Percentiles rank a stretch among this genome's conserved stretches.
phyloP scores from a whole-genome alignment of 2,888 invertebrate genomes.

The Dasypolia templi region DNA sequence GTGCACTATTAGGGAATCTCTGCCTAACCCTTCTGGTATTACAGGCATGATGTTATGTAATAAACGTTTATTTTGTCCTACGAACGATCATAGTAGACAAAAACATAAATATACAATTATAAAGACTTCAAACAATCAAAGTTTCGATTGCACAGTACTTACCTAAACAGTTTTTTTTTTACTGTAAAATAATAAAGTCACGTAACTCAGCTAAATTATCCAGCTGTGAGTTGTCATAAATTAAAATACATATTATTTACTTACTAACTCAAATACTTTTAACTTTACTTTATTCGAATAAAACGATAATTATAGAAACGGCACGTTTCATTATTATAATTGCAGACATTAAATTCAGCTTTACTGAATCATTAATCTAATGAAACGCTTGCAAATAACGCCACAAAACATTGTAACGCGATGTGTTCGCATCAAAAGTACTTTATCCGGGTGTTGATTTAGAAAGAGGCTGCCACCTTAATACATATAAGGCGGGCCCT shows the following conservation, averaged over 20 bases:
- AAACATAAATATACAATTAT: background rate
- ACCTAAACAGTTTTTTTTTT: no score
- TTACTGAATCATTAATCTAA: slow-evolving; percentile 33
- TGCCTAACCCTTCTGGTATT: no score
- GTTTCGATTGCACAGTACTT: background rate
- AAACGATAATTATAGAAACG: slow-evolving; percentile 10
- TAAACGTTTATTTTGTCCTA: background rate
- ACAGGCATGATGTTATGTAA: no score
- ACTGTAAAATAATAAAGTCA: no score
- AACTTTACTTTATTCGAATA: slow-evolving; percentile 1
- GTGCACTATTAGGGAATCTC: no score
- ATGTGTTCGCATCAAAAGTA: slow-evolving; percentile 12
- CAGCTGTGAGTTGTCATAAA: background rate
- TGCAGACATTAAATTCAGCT: slow-evolving; percentile 30
- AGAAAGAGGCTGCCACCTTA: no score
- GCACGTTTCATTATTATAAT: slow-evolving; percentile 19
- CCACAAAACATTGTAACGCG: slow-evolving; percentile 14
- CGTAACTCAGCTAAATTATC: background rate
- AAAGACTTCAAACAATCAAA: background rate
- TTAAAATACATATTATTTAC: background rate
- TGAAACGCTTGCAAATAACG: slow-evolving; percentile 24
- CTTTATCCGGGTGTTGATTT: background rate
- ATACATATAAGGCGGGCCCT: background rate
- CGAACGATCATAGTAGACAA: background rate
- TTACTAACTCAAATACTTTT: no score